Evolutionary conservation across 2,888 invertebrate genomes (phyloP), one percentile per base, ranked within the genome.

Genomic region (Crocallis elinguaria): DNA sequence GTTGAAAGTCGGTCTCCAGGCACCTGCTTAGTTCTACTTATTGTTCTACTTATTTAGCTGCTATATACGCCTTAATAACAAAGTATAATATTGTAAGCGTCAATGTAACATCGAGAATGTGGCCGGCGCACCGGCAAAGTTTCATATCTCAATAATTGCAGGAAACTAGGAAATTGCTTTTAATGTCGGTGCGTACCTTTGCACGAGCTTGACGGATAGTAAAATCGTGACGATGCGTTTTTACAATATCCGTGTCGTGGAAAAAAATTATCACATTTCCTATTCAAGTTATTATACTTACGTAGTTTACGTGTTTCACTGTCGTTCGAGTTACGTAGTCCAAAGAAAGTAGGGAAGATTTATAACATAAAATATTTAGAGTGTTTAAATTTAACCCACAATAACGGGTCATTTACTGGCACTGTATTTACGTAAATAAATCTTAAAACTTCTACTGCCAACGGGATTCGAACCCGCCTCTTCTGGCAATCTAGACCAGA

Each of bases 91-190:
- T 36, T 12, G 5, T 38, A n/a, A 23, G 11, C 23, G 45, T 41
- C n/a, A 41, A 36, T 39, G 35, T 41, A 51, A 44, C 44, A 27
- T 51, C 5, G 51, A 52, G 51, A 41, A 52, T 52, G 46, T 52
- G 41, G 46, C 42, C 41, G 41, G 29, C 17, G 44, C 49, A 16
- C 43, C 25, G 39, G 54, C 38, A 44, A 46, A 58, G 66, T 69
- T 69, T 66, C 61, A 65, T 75, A 67, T 66, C 68, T 62, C 57
- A 60, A 55, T 73, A 66, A 72, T 73, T 64, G 62, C 74, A 69
- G 77, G 72, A 73, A 71, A 49, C 60, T 32, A 38, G 62, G 48
- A 68, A 71, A 71, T 77, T 70, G 53, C 63, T 62, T 60, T 52
- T 64, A 65, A 62, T 64, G 62, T 36, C 62, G 49, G 50, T 44